A percentile compares a stretch with the other conserved stretches of the same genome.
Conservation (phyloP, 2,797 vertebrate genomes). For the Tenualosa ilisha region DNA sequence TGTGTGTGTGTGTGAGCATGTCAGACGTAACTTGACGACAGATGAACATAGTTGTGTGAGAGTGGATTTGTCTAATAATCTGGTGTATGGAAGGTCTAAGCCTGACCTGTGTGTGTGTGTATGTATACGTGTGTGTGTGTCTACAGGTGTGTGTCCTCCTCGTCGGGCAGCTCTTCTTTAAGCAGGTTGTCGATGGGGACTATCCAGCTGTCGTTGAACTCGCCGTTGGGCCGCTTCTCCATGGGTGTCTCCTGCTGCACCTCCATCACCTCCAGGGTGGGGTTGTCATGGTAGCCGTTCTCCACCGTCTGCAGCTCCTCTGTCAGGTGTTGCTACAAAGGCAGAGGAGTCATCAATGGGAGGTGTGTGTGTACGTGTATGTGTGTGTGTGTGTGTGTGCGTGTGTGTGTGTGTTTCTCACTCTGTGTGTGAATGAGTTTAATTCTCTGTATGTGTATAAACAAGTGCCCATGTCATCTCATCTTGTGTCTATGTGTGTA, state of each 20-base stretch:
- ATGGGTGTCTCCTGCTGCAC: slow-evolving; percentile 88
- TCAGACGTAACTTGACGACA: not conserved
- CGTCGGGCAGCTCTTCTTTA: slow-evolving; percentile 86
- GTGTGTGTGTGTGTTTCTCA: not conserved
- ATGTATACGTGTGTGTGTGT: not conserved
- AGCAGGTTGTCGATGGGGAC: slow-evolving; percentile 90
- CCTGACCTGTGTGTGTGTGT: not conserved
- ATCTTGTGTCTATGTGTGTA: too few relatives aligned
- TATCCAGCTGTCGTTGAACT: slow-evolving; percentile 95
- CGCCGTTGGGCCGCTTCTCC: slow-evolving; percentile 91
- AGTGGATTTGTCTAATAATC: not conserved
- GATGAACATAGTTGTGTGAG: not conserved
- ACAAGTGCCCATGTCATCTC: too few relatives aligned
- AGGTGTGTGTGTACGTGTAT: not conserved
- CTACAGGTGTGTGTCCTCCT: slow-evolving; percentile 97
- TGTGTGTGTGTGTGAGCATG: not conserved
- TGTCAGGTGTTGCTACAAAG: slow-evolving; percentile 84
- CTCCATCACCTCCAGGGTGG: slow-evolving; percentile 97
- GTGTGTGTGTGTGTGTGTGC: slow-evolving; percentile 16
- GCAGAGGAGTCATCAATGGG: not conserved
- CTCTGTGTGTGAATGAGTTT: not conserved
- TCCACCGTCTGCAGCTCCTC: slow-evolving; percentile 95
- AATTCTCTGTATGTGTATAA: not conserved
- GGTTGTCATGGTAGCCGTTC: slow-evolving; percentile 98
- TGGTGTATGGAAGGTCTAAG: not conserved